Percentiles rank a stretch among this genome's conserved stretches.
Evolutionary conservation across 1,140 invertebrate species (phyloP).

Genomic region (Drosophila nigrodunni): DNA sequence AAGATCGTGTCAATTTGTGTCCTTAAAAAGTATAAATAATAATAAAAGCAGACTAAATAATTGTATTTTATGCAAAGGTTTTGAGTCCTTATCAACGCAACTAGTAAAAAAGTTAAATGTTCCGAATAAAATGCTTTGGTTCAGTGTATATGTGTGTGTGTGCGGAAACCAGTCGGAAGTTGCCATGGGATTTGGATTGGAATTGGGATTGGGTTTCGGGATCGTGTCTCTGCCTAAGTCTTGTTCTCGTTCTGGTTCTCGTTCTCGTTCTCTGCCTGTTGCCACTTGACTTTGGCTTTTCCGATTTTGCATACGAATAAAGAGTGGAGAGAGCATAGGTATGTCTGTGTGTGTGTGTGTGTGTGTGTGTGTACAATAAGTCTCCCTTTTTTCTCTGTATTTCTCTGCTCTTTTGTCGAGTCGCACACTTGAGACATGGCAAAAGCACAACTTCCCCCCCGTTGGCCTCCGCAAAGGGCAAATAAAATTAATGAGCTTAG

Average conservation of each 20-base stretch:
- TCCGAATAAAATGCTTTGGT: no score
- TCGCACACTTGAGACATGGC: constrained; percentile 49
- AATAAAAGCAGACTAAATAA: no score
- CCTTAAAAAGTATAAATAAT: no score
- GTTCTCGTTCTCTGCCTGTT: constrained; percentile 19
- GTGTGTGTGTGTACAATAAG: constrained; percentile 10
- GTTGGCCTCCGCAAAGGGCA: constrained; percentile 37
- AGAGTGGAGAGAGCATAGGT: not conserved
- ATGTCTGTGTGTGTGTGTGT: constrained; percentile 1
- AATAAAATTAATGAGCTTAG: constrained; percentile 68
- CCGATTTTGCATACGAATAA: constrained; percentile 30
- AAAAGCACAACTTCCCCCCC: not conserved
- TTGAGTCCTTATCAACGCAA: no score
- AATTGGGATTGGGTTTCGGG: constrained; percentile 2
- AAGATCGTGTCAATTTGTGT: no score
- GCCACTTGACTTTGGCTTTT: constrained; percentile 36
- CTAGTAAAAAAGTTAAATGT: no score
- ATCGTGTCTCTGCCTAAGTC: constrained; percentile 8
- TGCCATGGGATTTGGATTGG: constrained; percentile 13
- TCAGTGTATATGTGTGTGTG: no score
- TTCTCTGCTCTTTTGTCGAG: constrained; percentile 28
- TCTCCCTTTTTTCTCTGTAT: constrained; percentile 26
- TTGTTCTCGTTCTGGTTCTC: not conserved
- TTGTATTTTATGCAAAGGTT: no score
- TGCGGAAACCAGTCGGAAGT: not conserved